A percentile compares a stretch with the other conserved stretches of the same genome.
phyloP scores from a whole-genome alignment of 37 sponge, comb jelly and placozoan species.

The Bolinopsis microptera region DNA sequence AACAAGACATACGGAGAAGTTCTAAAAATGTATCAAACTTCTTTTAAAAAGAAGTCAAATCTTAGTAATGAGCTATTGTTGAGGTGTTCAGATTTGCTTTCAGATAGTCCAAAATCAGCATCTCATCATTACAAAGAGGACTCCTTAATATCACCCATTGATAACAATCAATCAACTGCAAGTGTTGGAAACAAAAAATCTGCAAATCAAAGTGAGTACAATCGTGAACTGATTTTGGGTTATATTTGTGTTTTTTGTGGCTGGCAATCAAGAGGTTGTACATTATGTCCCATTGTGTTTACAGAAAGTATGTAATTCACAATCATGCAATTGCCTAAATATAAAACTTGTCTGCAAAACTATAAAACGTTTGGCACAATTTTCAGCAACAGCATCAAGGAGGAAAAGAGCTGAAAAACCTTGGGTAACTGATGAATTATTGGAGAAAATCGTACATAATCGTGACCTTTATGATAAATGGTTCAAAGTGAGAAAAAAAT shows the following conservation, averaged over 20 bases:
- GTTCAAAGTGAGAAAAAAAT: background rate
- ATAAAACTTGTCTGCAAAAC: too few relatives aligned
- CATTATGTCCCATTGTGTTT: too few relatives aligned
- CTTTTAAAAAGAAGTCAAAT: background rate
- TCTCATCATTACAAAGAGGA: background rate
- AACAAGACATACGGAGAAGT: background rate
- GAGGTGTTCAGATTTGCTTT: background rate
- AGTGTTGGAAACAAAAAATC: too few relatives aligned
- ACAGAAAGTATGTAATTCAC: too few relatives aligned
- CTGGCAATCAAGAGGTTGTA: too few relatives aligned
- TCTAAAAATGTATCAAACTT: background rate
- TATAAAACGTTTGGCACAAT: too few relatives aligned
- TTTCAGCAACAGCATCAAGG: background rate
- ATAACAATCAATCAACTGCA: too few relatives aligned
- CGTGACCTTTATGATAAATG: background rate
- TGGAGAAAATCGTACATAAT: background rate
- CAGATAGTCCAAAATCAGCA: background rate
- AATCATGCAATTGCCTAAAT: too few relatives aligned
- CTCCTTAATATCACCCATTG: too few relatives aligned
- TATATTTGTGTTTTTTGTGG: too few relatives aligned
- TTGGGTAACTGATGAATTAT: background rate
- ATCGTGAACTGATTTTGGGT: background rate
- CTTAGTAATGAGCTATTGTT: too few relatives aligned
- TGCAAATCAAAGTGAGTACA: too few relatives aligned
- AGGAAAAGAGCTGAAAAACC: background rate